phyloP scores from a whole-genome alignment of 2,797 vertebrate genomes.

The Acipenser transmontanus region DNA sequence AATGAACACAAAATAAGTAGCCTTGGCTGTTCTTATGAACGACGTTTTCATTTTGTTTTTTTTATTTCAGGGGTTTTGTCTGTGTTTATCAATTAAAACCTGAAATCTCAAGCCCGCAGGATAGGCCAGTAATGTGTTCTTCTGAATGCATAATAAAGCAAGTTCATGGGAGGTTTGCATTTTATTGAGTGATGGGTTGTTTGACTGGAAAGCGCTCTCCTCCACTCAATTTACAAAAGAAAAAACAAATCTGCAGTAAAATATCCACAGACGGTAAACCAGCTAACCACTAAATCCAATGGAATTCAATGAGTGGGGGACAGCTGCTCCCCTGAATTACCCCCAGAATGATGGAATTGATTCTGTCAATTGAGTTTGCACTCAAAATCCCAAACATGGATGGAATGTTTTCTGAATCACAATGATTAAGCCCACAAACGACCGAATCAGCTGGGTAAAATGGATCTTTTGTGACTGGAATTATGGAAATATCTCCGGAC shows the following conservation, averaged over 20 bases:
- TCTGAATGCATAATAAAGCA: background rate
- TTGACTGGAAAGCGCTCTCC: background rate
- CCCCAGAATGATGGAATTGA: conserved; percentile 47
- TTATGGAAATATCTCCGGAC: background rate
- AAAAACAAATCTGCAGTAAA: conserved; percentile 18
- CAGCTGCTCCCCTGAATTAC: conserved; percentile 38
- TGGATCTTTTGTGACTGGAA: conserved; percentile 12
- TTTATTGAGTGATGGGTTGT: background rate
- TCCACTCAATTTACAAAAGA: background rate
- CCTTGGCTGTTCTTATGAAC: too few relatives aligned
- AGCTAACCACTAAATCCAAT: conserved; percentile 18
- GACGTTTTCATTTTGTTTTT: too few relatives aligned
- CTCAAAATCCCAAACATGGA: conserved; percentile 18
- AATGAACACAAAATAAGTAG: too few relatives aligned
- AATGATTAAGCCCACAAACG: background rate
- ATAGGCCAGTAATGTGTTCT: too few relatives aligned
- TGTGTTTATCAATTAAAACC: too few relatives aligned
- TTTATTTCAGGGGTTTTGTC: too few relatives aligned
- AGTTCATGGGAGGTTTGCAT: background rate
- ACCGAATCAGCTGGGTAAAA: background rate
- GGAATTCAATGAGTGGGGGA: conserved; percentile 38
- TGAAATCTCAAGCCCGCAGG: too few relatives aligned
- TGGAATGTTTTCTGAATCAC: conserved; percentile 22
- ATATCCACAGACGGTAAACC: conserved; percentile 1
- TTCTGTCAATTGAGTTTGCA: conserved; percentile 48